Evolutionary conservation across 2,888 invertebrate species (phyloP).

Genomic region (Temnothorax rugatulus): DNA sequence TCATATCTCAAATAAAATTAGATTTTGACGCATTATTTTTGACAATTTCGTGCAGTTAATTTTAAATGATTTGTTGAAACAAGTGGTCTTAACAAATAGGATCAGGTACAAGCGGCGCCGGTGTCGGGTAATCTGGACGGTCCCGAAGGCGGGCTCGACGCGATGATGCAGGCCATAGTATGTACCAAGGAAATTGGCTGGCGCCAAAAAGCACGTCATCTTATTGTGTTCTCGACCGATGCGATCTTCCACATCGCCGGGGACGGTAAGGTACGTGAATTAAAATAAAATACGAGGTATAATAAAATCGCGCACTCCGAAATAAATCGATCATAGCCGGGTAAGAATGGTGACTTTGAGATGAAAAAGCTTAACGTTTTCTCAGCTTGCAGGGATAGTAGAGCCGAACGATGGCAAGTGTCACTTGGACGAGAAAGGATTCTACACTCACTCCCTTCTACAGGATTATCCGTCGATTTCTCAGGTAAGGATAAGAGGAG

Average conservation of each 20-base stretch:
- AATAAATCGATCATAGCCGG: neutral
- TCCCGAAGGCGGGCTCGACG: conserved; percentile 95
- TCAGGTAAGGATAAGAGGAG: conserved; percentile 81
- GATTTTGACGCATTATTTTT: neutral
- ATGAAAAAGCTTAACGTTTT: conserved; percentile 27
- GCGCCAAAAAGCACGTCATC: conserved; percentile 91
- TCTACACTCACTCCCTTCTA: conserved; percentile 88
- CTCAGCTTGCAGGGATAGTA: conserved; percentile 89
- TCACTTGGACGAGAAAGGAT: conserved; percentile 87
- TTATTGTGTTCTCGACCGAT: conserved; percentile 93
- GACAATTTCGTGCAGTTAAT: neutral
- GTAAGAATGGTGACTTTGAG: neutral
- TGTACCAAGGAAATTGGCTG: conserved; percentile 92
- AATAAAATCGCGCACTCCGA: neutral
- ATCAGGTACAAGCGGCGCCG: conserved; percentile 85
- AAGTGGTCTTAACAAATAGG: conserved; percentile 54
- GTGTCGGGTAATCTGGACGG: conserved; percentile 89
- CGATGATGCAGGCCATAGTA: conserved; percentile 94
- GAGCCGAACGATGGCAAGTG: conserved; percentile 92
- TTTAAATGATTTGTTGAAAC: neutral
- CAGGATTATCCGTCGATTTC: conserved; percentile 94
- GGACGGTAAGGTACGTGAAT: conserved; percentile 86
- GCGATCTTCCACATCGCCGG: conserved; percentile 90
- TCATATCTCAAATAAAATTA: neutral
- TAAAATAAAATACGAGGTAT: neutral